Conservation (phyloP, 2,797 vertebrate species). For the Acropternis orthonyx region DNA sequence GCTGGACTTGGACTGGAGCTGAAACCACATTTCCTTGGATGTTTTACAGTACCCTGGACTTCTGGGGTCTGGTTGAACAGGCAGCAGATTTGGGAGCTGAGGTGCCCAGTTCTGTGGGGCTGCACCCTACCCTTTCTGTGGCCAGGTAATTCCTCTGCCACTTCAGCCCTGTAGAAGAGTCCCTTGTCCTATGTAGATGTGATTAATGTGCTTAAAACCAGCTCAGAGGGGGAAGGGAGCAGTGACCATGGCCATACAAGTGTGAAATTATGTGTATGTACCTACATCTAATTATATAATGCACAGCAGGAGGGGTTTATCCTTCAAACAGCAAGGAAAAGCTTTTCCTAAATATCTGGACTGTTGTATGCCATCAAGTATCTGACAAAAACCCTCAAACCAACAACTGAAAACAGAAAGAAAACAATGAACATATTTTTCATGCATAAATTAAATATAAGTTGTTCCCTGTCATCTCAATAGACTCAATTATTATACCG, state of each 20-base stretch:
- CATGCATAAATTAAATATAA: neutral
- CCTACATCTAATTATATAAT: fast-evolving
- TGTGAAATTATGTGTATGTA: fast-evolving
- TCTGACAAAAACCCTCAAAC: neutral
- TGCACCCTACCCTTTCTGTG: neutral
- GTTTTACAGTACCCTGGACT: fast-evolving
- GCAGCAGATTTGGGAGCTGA: neutral
- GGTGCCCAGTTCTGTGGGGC: fast-evolving
- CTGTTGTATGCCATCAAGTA: neutral
- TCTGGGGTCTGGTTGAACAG: fast-evolving
- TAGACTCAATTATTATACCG: neutral
- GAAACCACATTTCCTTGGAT: neutral
- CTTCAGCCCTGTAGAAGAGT: fast-evolving
- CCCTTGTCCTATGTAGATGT: fast-evolving
- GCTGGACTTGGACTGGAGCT: neutral
- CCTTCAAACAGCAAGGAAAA: neutral
- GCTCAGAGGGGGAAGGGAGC: neutral
- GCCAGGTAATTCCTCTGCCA: neutral
- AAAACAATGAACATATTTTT: neutral
- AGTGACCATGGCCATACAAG: fast-evolving
- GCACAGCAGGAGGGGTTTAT: neutral
- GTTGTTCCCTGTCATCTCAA: neutral
- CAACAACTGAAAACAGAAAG: neutral
- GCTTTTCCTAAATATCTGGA: neutral
- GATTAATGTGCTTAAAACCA: neutral